phyloP scores from a whole-genome alignment of 2,113 vertebrate genomes.

The Burhinus oedicnemus region DNA sequence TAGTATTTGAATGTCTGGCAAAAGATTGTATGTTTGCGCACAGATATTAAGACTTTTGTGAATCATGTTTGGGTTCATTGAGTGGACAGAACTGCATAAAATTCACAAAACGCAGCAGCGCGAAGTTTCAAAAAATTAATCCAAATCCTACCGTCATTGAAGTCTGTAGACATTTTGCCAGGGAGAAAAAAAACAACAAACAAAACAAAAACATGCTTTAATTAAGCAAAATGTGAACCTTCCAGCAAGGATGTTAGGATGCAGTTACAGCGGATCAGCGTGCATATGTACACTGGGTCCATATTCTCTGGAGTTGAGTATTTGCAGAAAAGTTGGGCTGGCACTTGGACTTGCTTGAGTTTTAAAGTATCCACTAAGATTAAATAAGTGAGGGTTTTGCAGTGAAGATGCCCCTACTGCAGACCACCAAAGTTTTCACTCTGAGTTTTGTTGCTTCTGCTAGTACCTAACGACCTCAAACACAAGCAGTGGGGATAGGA shows the following conservation, averaged over 20 bases:
- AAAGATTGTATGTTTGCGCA: not conserved
- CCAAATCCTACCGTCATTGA: not conserved
- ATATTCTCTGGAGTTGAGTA: not conserved
- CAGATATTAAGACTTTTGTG: not conserved
- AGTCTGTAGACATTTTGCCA: not conserved
- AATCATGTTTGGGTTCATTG: not conserved
- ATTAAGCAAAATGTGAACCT: not conserved
- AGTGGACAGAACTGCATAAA: not conserved
- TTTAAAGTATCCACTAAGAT: not conserved
- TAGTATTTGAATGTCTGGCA: not conserved
- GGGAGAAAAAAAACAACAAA: not conserved
- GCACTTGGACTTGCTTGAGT: not conserved
- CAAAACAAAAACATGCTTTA: fast-evolving
- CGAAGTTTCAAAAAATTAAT: not conserved
- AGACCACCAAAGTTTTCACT: not conserved
- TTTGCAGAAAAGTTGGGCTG: not conserved
- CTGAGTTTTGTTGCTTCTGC: not conserved
- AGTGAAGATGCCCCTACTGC: not conserved
- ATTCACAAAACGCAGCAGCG: not conserved
- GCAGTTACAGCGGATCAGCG: fast-evolving
- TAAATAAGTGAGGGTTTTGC: not conserved
- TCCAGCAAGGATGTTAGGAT: not conserved
- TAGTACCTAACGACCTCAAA: not conserved
- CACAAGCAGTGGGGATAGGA: fast-evolving
- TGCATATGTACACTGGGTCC: too few species aligned